Evolutionary conservation across 2,888 invertebrate species (phyloP).

Genomic region (Poecilus cupreus): DNA sequence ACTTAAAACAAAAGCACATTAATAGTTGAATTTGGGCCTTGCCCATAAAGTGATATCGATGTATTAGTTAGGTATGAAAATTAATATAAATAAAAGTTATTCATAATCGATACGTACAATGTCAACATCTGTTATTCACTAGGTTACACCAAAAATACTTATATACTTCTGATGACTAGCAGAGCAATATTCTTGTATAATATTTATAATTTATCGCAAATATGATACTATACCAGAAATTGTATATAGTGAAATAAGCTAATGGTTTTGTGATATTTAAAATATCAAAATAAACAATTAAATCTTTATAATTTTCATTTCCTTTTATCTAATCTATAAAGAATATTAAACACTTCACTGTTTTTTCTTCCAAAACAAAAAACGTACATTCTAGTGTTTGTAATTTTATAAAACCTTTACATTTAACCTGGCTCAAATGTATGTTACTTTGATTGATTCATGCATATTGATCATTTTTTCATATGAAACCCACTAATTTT

Average conservation of each 20-base stretch:
- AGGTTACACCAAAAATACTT: slow-evolving; percentile 53
- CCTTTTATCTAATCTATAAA: no score
- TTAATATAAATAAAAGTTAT: slow-evolving; percentile 39
- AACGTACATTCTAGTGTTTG: no score
- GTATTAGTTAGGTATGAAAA: slow-evolving; percentile 50
- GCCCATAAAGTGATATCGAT: slow-evolving; percentile 53
- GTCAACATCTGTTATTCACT: slow-evolving; percentile 50
- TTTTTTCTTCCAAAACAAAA: no score
- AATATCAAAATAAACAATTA: slow-evolving; percentile 57
- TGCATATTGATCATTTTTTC: no score
- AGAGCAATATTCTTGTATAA: slow-evolving; percentile 59
- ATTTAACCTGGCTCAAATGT: no score
- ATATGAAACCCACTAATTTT: no score
- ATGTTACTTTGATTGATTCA: no score
- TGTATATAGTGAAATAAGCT: slow-evolving; percentile 49
- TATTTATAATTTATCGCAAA: slow-evolving; percentile 55
- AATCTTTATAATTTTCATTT: slow-evolving; percentile 22
- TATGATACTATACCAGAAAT: slow-evolving; percentile 53
- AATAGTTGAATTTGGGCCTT: slow-evolving; percentile 49
- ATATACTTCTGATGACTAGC: slow-evolving; percentile 44
- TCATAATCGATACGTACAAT: slow-evolving; percentile 52
- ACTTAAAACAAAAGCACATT: slow-evolving; percentile 12
- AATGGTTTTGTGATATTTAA: slow-evolving; percentile 59
- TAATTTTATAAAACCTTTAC: no score
- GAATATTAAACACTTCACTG: no score